These are phyloP conservation scores for Saguinus midas DNA, from an alignment of 2,113 vertebrate species.

Conservation along the genomic window DNA sequence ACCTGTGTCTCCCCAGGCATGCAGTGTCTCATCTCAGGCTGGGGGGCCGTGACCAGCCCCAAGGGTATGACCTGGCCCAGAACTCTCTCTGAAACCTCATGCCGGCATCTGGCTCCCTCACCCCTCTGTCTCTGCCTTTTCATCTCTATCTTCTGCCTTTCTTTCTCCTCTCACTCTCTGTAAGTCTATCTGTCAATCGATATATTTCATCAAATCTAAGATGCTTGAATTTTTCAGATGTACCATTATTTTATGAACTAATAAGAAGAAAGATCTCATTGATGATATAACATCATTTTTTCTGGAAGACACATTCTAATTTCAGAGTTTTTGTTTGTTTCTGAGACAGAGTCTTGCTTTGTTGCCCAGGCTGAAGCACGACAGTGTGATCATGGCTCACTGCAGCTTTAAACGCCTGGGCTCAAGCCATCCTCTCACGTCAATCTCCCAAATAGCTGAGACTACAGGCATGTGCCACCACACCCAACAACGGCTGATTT, in stretches of 20 bases:
- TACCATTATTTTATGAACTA: not conserved
- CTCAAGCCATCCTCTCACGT: too few relatives aligned
- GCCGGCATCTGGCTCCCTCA: not conserved
- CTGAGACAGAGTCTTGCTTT: too few relatives aligned
- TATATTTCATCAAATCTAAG: not conserved
- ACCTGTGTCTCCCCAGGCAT: slow-evolving; percentile 82
- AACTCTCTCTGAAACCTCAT: too few relatives aligned
- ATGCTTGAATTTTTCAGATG: not conserved
- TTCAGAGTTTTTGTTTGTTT: not conserved
- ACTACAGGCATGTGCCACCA: too few relatives aligned
- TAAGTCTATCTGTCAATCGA: not conserved
- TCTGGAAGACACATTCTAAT: not conserved
- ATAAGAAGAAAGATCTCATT: fast-evolving
- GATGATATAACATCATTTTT: not conserved
- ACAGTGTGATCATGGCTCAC: too few relatives aligned
- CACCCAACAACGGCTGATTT: too few relatives aligned
- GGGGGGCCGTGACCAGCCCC: slow-evolving; percentile 86
- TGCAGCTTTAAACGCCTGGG: too few relatives aligned
- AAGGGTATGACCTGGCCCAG: slow-evolving; percentile 17
- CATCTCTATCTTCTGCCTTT: not conserved
- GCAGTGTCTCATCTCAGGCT: slow-evolving; percentile 86
- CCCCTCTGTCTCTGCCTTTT: not conserved
- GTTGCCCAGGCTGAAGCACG: too few relatives aligned
- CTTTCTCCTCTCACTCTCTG: not conserved
- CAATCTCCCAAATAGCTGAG: too few relatives aligned